Evolutionary conservation across 2,888 invertebrate species (phyloP), one percentile per base, ranked within the genome.

Genomic region (Spisula solida): DNA sequence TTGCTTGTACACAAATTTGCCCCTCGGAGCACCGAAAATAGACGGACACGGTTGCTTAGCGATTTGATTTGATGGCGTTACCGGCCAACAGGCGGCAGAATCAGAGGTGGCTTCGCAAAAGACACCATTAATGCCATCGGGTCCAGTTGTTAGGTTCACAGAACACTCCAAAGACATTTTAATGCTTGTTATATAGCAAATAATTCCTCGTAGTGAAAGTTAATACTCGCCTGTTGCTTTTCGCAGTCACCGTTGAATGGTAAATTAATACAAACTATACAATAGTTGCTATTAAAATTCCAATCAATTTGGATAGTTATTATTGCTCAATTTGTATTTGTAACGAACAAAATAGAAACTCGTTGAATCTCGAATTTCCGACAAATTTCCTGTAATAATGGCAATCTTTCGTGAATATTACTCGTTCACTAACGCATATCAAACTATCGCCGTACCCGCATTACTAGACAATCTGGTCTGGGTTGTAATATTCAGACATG

Each of bases 61-160:
- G 20, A 79, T 80, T 16, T 75, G 25, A 0, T 91, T 92, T 1
- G 91, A 85, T n/a, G 56, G 47, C 2, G 94, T 92, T n/a, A 90
- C 89, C 18, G 93, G 92, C 94, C 94, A 94, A 55, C 94, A 94
- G 6, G 91, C 82, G 10, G 92, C 82, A 16, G 91, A 87, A 79
- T 94, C 94, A 66, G 90, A 88, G 14, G 92, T 91, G 34, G 88
- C 88, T 66, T 92, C 90, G 82, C 93, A 93, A 51, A 70, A 91
- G 6, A 80, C 48, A 14, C 84, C 89, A 80, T 25, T 79, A 8
- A 85, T 48, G 29, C 70, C 80, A n/a, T 82, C 60, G 14, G 83
- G 4, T 25, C 60, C 60, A 25, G 25, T 66, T 25, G 60, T 25
- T 12, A 25, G 25, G n/a, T 66, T 25, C 25, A 66, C 20, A 25